Evolutionary conservation across 2,797 vertebrate genomes (phyloP).

Genomic region (Corythornis leucogaster): DNA sequence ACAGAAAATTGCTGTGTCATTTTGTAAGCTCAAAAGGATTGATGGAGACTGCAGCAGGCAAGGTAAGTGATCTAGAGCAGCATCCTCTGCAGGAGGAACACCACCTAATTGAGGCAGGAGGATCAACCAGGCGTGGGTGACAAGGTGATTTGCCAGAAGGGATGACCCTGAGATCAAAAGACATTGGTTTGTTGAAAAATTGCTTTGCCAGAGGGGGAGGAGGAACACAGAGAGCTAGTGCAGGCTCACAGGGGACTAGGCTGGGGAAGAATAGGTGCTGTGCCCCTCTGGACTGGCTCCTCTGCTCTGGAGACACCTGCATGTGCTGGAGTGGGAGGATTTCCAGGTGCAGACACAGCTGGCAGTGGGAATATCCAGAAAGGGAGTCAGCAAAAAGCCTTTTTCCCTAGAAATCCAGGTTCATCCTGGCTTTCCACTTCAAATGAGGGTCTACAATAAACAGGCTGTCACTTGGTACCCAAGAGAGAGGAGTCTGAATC

Average conservation of each 20-base stretch:
- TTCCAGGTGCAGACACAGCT: background rate
- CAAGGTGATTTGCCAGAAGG: background rate
- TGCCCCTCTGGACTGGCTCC: background rate
- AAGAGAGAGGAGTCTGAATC: background rate
- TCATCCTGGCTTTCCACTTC: background rate
- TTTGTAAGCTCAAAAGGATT: background rate
- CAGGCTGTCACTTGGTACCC: background rate
- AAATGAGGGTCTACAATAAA: background rate
- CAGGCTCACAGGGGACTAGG: background rate
- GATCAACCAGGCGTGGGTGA: background rate
- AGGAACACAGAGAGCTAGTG: background rate
- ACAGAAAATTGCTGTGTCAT: background rate
- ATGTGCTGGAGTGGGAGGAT: accelerated
- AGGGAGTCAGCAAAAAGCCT: background rate
- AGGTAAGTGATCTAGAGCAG: background rate
- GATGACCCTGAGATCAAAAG: background rate
- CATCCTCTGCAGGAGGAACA: background rate
- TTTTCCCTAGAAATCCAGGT: background rate
- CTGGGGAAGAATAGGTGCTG: background rate
- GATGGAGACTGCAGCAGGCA: background rate
- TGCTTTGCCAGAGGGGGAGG: background rate
- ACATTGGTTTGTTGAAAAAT: background rate
- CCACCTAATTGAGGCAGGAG: background rate
- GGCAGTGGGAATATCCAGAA: background rate
- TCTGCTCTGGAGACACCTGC: background rate